Percentiles rank a stretch among this genome's conserved stretches.
phyloP scores from a whole-genome alignment of 1,140 invertebrate genomes.

The Drosophila chauvacae region DNA sequence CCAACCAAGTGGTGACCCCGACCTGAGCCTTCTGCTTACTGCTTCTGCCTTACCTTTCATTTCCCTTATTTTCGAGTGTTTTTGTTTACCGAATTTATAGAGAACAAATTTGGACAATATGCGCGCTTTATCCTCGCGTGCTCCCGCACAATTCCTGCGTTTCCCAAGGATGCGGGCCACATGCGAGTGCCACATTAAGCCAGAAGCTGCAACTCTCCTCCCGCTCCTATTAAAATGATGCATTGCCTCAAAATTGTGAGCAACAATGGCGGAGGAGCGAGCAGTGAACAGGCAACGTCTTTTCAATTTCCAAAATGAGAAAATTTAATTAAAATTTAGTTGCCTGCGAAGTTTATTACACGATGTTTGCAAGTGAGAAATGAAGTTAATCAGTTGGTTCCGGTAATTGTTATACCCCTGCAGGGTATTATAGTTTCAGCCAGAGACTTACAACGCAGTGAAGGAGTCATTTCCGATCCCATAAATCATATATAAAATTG shows the following conservation, averaged over 20 bases:
- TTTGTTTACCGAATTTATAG: constrained; percentile 83
- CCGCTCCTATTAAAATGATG: constrained; percentile 45
- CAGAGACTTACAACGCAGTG: too few relatives aligned
- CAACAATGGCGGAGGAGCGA: constrained; percentile 1
- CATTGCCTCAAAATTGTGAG: constrained; percentile 40
- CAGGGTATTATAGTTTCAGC: too few relatives aligned
- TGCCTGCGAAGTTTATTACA: constrained; percentile 3
- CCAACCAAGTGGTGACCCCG: constrained; percentile 60
- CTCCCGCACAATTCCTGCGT: constrained; percentile 59
- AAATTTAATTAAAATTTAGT: constrained; percentile 36
- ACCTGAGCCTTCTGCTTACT: constrained; percentile 39
- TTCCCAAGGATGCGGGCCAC: constrained; percentile 17
- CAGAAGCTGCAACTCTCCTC: constrained; percentile 27
- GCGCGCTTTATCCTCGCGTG: constrained; percentile 73
- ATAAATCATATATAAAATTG: too few relatives aligned
- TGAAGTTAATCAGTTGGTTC: constrained; percentile 1
- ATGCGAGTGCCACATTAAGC: constrained; percentile 46
- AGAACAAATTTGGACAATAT: constrained; percentile 84
- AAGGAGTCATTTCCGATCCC: too few relatives aligned
- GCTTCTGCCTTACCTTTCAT: constrained; percentile 35
- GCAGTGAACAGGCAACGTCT: constrained; percentile 1
- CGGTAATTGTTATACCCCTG: neutral
- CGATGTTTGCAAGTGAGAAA: neutral
- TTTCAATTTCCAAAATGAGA: constrained; percentile 31
- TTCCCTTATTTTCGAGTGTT: constrained; percentile 42